phyloP scores from a whole-genome alignment of 2,113 vertebrate genomes.

The Diglossa brunneiventris region DNA sequence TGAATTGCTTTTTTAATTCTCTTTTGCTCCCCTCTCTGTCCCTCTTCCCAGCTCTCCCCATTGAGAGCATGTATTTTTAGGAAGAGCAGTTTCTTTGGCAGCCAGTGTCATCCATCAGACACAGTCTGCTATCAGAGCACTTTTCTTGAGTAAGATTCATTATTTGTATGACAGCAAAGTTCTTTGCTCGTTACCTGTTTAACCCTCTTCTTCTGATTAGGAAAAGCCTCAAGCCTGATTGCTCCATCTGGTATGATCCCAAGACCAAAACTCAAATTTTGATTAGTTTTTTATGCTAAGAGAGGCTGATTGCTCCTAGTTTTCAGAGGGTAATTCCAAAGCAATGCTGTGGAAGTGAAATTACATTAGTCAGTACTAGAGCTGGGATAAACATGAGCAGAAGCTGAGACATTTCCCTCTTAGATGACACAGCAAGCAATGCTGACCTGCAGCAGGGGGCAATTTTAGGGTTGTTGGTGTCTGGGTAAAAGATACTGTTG shows the following conservation, averaged over 20 bases:
- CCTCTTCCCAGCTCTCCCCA: not conserved
- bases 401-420: not conserved
- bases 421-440: not conserved
- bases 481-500: not conserved
- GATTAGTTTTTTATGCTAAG: not conserved
- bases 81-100: conserved; percentile 10
- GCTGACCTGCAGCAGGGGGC: not conserved
- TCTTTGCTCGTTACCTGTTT: not conserved
- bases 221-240: not conserved
- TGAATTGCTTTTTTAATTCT: not conserved
- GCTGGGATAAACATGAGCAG: not conserved
- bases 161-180: not conserved
- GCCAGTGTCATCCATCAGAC: not conserved
- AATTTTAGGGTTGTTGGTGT: not conserved
- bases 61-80: not conserved
- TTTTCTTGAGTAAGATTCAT: not conserved
- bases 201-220: not conserved
- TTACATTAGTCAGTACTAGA: not conserved
- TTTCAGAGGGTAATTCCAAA: not conserved
- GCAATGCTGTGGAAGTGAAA: not conserved
- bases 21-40: not conserved
- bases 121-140: not conserved
- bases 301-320: not conserved
- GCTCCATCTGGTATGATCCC: not conserved
- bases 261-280: not conserved